Evolutionary conservation across 1,140 invertebrate genomes (phyloP).

Genomic region (Chionoecetes opilio): DNA sequence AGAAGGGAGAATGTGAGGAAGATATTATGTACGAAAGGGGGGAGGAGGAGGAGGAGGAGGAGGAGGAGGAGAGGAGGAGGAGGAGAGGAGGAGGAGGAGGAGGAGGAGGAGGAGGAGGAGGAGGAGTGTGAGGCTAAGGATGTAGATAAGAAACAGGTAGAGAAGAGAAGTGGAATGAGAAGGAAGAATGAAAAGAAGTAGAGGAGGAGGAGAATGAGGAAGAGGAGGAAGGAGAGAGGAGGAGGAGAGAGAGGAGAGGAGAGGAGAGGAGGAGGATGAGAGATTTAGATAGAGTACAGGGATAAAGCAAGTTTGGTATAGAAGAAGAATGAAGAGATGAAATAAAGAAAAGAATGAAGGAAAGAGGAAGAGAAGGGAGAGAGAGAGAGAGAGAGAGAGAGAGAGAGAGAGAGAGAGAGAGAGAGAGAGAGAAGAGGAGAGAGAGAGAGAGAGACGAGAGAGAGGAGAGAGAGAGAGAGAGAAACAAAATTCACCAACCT

Average conservation of each 20-base stretch:
- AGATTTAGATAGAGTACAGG: not conserved
- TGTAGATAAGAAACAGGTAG: not conserved
- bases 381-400: not conserved
- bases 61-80: constrained; percentile 18
- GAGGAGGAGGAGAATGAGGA: not conserved
- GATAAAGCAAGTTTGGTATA: not conserved
- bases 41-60: not conserved
- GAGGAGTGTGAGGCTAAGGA: not conserved
- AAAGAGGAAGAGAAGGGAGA: not conserved
- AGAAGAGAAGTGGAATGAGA: not conserved
- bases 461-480: not conserved
- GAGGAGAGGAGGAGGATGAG: not conserved
- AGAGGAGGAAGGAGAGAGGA: not conserved
- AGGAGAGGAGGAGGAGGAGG: not conserved
- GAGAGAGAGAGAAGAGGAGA: not conserved
- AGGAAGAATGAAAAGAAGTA: not conserved
- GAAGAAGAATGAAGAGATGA: not conserved
- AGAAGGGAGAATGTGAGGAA: not conserved
- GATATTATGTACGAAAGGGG: not conserved
- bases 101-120: not conserved
- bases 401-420: not conserved
- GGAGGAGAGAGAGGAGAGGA: not conserved
- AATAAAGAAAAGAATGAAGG: not conserved
- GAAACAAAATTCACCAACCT: not conserved
- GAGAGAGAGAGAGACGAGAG: constrained; percentile 12